These are phyloP conservation scores for Heliconius ismenius DNA, from an alignment of 2,888 invertebrate species.

Conservation along the genomic window DNA sequence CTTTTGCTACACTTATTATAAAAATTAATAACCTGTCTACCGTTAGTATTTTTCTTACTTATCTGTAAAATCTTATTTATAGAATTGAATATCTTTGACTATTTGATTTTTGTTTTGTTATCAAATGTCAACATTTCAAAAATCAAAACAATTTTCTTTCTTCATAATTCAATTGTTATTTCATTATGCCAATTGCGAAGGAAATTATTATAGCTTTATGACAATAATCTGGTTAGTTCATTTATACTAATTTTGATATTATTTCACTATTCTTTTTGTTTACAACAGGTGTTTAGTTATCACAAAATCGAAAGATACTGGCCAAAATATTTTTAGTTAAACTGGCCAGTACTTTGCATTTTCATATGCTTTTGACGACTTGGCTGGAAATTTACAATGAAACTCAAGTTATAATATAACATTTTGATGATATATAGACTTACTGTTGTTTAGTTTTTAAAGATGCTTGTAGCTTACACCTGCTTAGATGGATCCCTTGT, in stretches of 20 bases:
- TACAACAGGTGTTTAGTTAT: slow-evolving; percentile 6
- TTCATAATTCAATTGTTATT: slow-evolving; percentile 67
- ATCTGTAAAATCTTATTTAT: neutral
- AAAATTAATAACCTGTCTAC: neutral
- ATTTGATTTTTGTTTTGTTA: neutral
- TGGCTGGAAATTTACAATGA: slow-evolving; percentile 42
- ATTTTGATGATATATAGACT: neutral
- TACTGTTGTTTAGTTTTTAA: neutral
- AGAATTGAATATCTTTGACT: slow-evolving; percentile 54
- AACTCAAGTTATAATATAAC: slow-evolving; percentile 11
- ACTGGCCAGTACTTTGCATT: slow-evolving; percentile 36
- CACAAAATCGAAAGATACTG: slow-evolving; percentile 27
- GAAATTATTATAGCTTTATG: slow-evolving; percentile 52
- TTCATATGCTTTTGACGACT: slow-evolving; percentile 23
- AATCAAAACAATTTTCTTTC: slow-evolving; percentile 51
- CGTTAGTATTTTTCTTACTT: neutral
- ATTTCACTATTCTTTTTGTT: slow-evolving; percentile 14
- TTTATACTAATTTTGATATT: slow-evolving; percentile 39
- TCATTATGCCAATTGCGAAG: slow-evolving; percentile 63
- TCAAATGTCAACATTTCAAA: slow-evolving; percentile 58
- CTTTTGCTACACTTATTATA: neutral
- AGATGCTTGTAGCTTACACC: neutral
- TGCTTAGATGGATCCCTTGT: neutral
- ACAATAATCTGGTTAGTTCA: slow-evolving; percentile 53
- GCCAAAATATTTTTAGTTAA: slow-evolving; percentile 28